Conservation (phyloP, 2,113 vertebrate genomes). For the Castor canadensis region DNA sequence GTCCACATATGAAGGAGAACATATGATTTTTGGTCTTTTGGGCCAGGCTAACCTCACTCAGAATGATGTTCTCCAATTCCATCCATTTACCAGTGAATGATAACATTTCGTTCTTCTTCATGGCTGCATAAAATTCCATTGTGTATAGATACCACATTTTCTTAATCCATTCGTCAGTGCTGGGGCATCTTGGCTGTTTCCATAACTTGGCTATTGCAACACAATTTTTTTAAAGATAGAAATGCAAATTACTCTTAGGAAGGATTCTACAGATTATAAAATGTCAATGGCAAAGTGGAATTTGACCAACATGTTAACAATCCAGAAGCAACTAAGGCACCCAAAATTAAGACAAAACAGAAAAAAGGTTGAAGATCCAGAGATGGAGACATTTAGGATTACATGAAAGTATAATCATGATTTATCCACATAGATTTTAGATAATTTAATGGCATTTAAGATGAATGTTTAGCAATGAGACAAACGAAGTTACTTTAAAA, state of each 20-base stretch:
- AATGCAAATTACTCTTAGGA: neutral
- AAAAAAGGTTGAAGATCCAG: neutral
- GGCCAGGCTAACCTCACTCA: no score
- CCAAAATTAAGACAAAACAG: neutral
- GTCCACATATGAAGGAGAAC: no score
- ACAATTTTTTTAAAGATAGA: slow-evolving; percentile 9
- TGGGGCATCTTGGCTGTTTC: no score
- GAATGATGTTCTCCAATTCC: no score
- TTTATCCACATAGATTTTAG: neutral
- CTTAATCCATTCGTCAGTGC: no score
- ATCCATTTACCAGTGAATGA: no score
- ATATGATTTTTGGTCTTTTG: no score
- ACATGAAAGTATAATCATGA: neutral
- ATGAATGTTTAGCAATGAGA: neutral
- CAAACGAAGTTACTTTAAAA: neutral
- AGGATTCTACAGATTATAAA: neutral
- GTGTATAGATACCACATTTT: no score
- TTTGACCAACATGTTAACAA: neutral
- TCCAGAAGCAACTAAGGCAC: neutral
- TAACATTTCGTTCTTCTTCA: no score
- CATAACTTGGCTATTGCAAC: no score
- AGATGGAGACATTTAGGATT: neutral
- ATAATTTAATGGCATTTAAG: neutral
- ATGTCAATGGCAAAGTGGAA: neutral
- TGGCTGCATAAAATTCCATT: no score